A percentile compares a stretch with the other conserved stretches of the same genome.
These are phyloP conservation scores for Cetonia aurata DNA, from an alignment of 2,888 invertebrate genomes.

Conservation along the genomic window DNA sequence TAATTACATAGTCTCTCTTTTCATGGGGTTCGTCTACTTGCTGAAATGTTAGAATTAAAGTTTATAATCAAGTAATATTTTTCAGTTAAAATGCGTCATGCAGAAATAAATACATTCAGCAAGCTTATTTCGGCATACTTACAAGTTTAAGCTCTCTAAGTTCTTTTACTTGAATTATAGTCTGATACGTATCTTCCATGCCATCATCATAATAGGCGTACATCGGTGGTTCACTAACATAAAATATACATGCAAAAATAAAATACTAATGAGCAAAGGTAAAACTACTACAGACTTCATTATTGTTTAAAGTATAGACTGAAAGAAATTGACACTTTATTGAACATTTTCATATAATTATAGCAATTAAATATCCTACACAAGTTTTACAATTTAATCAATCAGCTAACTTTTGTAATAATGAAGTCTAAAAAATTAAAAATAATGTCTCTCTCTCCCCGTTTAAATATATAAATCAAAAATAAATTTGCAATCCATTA, in stretches of 20 bases:
- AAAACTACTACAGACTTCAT: constrained; percentile 7
- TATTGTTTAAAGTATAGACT: constrained; percentile 3
- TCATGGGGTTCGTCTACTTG: constrained; percentile 68
- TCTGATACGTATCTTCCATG: constrained; percentile 52
- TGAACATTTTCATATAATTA: background rate
- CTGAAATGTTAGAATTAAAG: constrained; percentile 30
- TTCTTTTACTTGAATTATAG: constrained; percentile 43
- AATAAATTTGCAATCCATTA: constrained; percentile 38
- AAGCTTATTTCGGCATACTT: constrained; percentile 17
- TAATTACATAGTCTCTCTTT: constrained; percentile 93
- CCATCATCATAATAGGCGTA: constrained; percentile 73
- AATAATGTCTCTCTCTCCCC: background rate
- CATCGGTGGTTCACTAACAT: constrained; percentile 59
- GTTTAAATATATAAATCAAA: background rate
- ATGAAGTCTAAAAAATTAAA: background rate
- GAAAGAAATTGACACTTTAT: background rate
- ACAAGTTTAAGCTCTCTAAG: constrained; percentile 33
- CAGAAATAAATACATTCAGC: constrained; percentile 5
- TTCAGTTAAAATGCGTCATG: constrained; percentile 3
- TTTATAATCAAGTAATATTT: background rate
- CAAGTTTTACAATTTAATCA: background rate
- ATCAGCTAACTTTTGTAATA: background rate
- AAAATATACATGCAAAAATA: constrained; percentile 49
- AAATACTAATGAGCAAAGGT: constrained; percentile 38
- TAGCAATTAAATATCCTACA: background rate